A percentile compares a stretch with the other conserved stretches of the same genome.
Conservation (phyloP, 2,797 vertebrate species). For the Sylvilagus floridanus region DNA sequence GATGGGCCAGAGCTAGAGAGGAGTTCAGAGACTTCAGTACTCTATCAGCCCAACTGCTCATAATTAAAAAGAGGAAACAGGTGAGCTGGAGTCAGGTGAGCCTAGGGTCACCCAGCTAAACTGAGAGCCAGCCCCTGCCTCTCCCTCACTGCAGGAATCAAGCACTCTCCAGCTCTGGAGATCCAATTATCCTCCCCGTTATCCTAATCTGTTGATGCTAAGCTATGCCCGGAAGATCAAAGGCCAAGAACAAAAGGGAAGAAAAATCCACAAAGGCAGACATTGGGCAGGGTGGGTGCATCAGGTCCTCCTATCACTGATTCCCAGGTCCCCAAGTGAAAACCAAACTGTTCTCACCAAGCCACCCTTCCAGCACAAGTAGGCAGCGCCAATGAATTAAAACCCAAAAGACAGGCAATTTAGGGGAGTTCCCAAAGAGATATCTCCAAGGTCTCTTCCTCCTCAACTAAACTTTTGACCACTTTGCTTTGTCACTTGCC, state of each 20-base stretch:
- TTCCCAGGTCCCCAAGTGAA: background rate
- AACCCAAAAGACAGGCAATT: background rate
- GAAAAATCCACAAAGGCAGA: background rate
- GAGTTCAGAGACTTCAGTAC: background rate
- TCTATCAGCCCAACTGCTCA: background rate
- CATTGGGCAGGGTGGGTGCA: background rate
- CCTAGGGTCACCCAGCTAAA: background rate
- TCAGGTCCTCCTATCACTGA: too few species aligned
- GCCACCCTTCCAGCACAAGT: background rate
- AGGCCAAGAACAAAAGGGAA: background rate
- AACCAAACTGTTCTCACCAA: background rate
- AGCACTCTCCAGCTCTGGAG: background rate
- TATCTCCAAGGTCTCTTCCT: slow-evolving; percentile 22
- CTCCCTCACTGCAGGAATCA: background rate
- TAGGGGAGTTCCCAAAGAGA: slow-evolving; percentile 2
- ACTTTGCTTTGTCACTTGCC: slow-evolving; percentile 45
- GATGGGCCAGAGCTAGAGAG: background rate
- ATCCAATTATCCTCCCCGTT: background rate
- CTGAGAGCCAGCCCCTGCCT: background rate
- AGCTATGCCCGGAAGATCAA: slow-evolving; percentile 17
- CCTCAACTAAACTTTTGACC: slow-evolving; percentile 41
- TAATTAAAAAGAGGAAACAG: background rate
- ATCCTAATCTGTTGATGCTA: background rate
- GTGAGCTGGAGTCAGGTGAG: background rate
- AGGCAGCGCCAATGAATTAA: background rate